Base-by-base conservation (phyloP, 2,888 invertebrate species). In the Dryobota labecula region DNA sequence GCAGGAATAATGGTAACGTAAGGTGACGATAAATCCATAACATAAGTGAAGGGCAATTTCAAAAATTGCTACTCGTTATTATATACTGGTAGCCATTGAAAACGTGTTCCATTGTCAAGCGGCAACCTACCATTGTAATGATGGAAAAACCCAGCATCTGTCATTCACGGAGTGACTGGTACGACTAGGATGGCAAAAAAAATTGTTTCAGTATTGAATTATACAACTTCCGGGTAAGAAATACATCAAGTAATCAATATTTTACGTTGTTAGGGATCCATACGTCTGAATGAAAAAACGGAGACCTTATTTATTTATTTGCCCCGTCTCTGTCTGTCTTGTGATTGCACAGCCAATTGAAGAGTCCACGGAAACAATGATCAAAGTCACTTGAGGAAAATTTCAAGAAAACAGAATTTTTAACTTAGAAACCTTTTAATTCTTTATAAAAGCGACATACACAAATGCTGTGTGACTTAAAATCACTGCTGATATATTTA, bases 41-140 rank as follows among this genome's bases (percentile, higher is more conserved):
- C 49, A 47, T 30, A n/a, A n/a, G 38, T 45, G 54, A 61, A 36
- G 27, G 51, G 76, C 41, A 80, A 76, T 76, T 76, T 61, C 53
- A 51, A 24, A 66, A 80, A 76, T 76, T 80, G 24, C 60, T 61
- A 36, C 66, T 51, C 54, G 45, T 54, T 79, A 72, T 72, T 51
- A 45, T 36, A n/a, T 38, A 51, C 30, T n/a, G 45, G 45, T 20
- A 36, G n/a, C 56, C 56, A 47, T n/a, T 49, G 20, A 47, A 54
- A 61, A 76, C 76, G 56, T 76, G 74, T 38, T 45, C 58, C 51
- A 80, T 66, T 80, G 80, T 80, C 15, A 13, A 20, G 43, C 43
- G n/a, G 18, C 9, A 66, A 61, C 80, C 76, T 51, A 62, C 75
- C 49, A 36, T 36, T 8, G 57, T 73, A 24, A 53, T 53, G n/a